phyloP scores from a whole-genome alignment of 2,113 vertebrate genomes.

The Chaenocephalus aceratus region DNA sequence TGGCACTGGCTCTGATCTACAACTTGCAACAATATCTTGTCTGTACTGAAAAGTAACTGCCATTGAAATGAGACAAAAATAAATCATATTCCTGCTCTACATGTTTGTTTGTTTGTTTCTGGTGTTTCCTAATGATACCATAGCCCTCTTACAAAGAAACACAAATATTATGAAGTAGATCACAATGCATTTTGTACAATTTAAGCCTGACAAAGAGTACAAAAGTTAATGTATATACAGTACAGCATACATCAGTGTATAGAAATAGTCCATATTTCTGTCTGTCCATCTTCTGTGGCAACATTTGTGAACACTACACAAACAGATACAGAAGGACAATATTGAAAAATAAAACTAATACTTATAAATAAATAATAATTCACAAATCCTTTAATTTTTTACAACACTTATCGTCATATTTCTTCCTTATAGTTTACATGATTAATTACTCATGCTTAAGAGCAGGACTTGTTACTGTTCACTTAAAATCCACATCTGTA shows the following conservation, averaged over 20 bases:
- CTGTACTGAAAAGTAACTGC: not conserved
- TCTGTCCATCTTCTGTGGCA: not conserved
- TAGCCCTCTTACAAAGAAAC: not conserved
- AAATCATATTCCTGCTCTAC: not conserved
- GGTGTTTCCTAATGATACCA: not conserved
- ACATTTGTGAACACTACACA: not conserved
- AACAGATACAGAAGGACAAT: not conserved
- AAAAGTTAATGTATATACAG: not conserved
- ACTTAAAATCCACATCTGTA: too few relatives aligned
- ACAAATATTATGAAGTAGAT: not conserved
- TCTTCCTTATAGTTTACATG: too few relatives aligned
- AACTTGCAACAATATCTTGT: not conserved
- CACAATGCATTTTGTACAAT: not conserved
- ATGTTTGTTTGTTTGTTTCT: not conserved
- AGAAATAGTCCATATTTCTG: not conserved
- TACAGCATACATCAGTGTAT: not conserved
- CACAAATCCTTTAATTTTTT: too few relatives aligned
- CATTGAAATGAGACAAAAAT: not conserved
- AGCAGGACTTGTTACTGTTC: too few relatives aligned
- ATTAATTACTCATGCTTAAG: too few relatives aligned
- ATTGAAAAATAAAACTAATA: not conserved
- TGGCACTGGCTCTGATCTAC: not conserved
- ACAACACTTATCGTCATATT: too few relatives aligned
- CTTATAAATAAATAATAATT: too few relatives aligned
- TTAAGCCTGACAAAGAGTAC: not conserved